These are phyloP conservation scores for Chaetodon trifascialis DNA, from an alignment of 2,113 vertebrate species.

Conservation along the genomic window DNA sequence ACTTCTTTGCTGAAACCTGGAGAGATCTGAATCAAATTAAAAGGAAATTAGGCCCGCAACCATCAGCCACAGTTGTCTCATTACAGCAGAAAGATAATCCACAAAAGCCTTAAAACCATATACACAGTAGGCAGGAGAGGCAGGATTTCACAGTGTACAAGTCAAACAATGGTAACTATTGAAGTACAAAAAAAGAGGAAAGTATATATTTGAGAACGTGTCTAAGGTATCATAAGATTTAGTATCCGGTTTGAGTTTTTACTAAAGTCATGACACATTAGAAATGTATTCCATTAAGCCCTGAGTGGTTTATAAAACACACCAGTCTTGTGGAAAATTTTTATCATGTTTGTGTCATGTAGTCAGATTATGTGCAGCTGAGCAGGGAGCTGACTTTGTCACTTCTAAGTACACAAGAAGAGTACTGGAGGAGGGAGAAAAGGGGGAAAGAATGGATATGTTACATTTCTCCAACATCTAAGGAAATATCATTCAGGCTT, in stretches of 20 bases:
- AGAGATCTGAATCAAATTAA: conserved; percentile 83
- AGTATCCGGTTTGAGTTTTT: conserved; percentile 61
- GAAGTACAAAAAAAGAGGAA: conserved; percentile 38
- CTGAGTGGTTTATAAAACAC: conserved; percentile 78
- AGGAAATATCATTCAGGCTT: conserved; percentile 81
- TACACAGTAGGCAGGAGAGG: conserved; percentile 60
- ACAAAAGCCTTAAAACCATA: conserved; percentile 78
- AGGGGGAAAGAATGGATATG: conserved; percentile 58
- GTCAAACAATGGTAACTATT: conserved; percentile 68
- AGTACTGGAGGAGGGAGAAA: conserved; percentile 45
- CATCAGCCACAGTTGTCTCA: conserved; percentile 80
- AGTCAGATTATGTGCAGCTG: conserved; percentile 79
- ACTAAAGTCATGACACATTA: conserved; percentile 75
- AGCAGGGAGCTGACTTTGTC: conserved; percentile 74
- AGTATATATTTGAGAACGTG: conserved; percentile 62
- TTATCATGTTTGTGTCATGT: conserved; percentile 79
- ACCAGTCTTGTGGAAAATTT: conserved; percentile 62
- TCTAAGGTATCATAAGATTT: conserved; percentile 72
- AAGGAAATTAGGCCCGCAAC: conserved; percentile 81
- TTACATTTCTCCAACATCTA: conserved; percentile 79
- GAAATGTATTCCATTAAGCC: conserved; percentile 78
- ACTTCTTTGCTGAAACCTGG: conserved; percentile 77
- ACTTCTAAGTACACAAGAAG: conserved; percentile 74
- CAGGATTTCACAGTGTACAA: conserved; percentile 66
- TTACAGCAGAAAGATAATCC: conserved; percentile 80